phyloP scores from a whole-genome alignment of 1,140 invertebrate genomes.

The Drosophila sechellia region DNA sequence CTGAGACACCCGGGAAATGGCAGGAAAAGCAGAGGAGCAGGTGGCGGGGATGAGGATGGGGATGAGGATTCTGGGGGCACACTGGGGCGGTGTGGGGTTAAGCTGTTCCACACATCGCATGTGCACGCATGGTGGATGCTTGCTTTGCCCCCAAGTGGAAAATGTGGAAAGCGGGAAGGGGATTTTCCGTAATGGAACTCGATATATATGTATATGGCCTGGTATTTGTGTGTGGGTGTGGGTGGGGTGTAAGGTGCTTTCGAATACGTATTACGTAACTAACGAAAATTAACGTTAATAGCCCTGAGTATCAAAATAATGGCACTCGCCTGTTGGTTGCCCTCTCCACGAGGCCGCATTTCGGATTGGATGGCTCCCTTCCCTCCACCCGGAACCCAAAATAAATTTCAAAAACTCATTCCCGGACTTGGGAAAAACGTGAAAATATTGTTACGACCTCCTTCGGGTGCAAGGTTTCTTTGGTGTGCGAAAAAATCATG shows the following conservation, averaged over 20 bases:
- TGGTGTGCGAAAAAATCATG: conserved; percentile 12
- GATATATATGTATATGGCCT: conserved; percentile 24
- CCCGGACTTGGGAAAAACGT: conserved; percentile 81
- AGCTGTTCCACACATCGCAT: conserved; percentile 43
- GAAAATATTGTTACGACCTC: conserved; percentile 81
- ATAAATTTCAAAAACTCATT: conserved; percentile 82
- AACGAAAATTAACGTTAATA: conserved; percentile 84
- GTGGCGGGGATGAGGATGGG: conserved; percentile 2
- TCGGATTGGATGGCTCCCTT: conserved; percentile 42
- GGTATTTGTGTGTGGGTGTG: conserved; percentile 29
- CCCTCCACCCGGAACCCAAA: conserved; percentile 17
- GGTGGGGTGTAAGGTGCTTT: conserved; percentile 73
- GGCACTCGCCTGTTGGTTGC: conserved; percentile 58
- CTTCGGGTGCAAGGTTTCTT: conserved; percentile 3
- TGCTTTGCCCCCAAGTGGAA: conserved; percentile 54
- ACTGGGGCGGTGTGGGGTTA: conserved; percentile 26
- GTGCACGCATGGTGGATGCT: conserved; percentile 59
- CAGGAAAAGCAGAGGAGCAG: conserved; percentile 23
- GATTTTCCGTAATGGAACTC: conserved; percentile 68
- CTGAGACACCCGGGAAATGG: conserved; percentile 50
- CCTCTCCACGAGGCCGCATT: conserved; percentile 36
- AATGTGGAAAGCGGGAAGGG: conserved; percentile 40
- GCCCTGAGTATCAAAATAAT: conserved; percentile 81
- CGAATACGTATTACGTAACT: conserved; percentile 82
- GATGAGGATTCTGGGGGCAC: not conserved